These are phyloP conservation scores for Melinaea marsaeus DNA, from an alignment of 2,888 invertebrate genomes.

Conservation along the genomic window DNA sequence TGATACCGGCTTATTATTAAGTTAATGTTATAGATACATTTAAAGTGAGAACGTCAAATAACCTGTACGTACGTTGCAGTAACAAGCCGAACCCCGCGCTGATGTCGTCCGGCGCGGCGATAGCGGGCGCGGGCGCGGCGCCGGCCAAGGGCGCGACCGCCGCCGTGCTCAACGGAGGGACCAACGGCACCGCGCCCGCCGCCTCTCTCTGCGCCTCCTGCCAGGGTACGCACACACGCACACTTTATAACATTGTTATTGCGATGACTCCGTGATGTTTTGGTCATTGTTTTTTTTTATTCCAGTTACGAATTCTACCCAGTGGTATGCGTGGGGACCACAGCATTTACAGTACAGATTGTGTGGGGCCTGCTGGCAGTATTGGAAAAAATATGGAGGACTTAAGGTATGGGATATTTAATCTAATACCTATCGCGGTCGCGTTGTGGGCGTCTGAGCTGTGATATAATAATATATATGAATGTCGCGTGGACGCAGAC, in stretches of 20 bases:
- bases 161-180: conserved; percentile 87
- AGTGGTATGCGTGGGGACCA: conserved; percentile 99
- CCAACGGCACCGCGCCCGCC: conserved; percentile 81
- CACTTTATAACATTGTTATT: neutral
- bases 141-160: conserved; percentile 79
- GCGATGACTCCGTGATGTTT: neutral
- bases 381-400: conserved; percentile 99
- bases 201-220: conserved; percentile 75
- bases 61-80: conserved; percentile 66
- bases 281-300: conserved; percentile 8
- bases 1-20: neutral
- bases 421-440: neutral
- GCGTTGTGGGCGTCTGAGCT: neutral
- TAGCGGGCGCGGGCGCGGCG: conserved; percentile 78
- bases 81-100: conserved; percentile 94
- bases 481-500: conserved; percentile 44
- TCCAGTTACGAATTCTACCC: conserved; percentile 84
- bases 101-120: conserved; percentile 81
- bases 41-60: neutral
- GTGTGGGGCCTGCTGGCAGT: conserved; percentile 96
- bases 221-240: conserved; percentile 53
- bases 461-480: neutral
- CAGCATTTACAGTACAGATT: conserved; percentile 94
- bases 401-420: conserved; percentile 80
- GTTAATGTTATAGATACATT: too few species aligned